Conservation (phyloP, 2,113 vertebrate genomes). For the Ranitomeya variabilis region DNA sequence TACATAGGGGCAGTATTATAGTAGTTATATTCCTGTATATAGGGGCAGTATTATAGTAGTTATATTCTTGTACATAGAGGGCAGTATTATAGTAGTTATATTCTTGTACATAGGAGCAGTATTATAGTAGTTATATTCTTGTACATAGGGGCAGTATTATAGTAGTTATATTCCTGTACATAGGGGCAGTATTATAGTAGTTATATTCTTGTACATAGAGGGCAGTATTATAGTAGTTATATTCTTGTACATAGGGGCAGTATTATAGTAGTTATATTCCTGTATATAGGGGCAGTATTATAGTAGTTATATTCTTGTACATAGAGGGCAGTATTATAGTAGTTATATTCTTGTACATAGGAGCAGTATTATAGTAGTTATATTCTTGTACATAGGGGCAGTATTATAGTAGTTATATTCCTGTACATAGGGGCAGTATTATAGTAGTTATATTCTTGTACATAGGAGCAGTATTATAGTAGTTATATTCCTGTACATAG, state of each 20-base stretch:
- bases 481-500: constrained; percentile 1
- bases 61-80: neutral
- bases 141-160: neutral
- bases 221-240: constrained; percentile 1
- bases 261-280: neutral
- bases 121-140: neutral
- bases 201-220: constrained; percentile 9
- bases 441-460: constrained; percentile 12
- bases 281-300: neutral
- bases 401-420: no score
- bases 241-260: neutral
- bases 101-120: neutral
- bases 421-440: neutral
- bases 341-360: constrained; percentile 9
- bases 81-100: constrained; percentile 10
- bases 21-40: neutral
- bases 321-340: constrained; percentile 2
- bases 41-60: constrained; percentile 6
- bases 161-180: neutral
- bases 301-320: neutral
- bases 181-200: constrained; percentile 2
- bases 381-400: no score
- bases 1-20: neutral
- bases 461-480: neutral
- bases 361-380: neutral